These are phyloP conservation scores for Rallus limicola DNA, from an alignment of 2,113 vertebrate genomes.

Conservation along the genomic window DNA sequence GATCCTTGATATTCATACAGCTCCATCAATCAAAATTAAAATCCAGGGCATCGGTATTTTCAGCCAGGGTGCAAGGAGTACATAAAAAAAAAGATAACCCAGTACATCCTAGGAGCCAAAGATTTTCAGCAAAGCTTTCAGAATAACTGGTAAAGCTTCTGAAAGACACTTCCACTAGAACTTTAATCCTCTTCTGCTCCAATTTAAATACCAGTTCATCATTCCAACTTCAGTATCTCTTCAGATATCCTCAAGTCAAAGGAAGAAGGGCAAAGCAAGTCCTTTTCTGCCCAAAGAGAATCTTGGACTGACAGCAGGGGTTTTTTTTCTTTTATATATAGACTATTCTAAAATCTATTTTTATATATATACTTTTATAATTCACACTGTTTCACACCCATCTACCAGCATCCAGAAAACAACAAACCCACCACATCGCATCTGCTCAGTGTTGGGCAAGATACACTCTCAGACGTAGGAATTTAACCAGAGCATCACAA, in stretches of 20 bases:
- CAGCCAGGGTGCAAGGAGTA: slow-evolving; percentile 9
- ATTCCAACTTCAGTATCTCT: background rate
- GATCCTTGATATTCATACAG: slow-evolving; percentile 7
- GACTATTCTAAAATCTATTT: background rate
- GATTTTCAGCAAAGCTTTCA: background rate
- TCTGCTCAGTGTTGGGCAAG: background rate
- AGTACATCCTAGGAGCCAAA: slow-evolving; percentile 2
- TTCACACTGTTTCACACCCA: background rate
- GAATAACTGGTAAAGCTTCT: background rate
- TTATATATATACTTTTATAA: background rate
- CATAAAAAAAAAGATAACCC: background rate
- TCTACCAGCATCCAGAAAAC: background rate
- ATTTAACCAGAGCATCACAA: background rate
- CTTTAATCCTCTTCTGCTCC: background rate
- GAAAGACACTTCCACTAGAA: background rate
- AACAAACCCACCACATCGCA: background rate
- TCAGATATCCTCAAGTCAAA: background rate
- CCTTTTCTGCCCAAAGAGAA: background rate
- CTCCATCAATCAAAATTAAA: slow-evolving; percentile 46
- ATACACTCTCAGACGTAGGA: background rate
- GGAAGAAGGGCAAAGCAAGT: background rate
- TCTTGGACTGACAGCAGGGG: background rate
- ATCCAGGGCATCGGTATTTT: slow-evolving; percentile 49
- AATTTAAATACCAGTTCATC: background rate
- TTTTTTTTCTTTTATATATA: background rate